Evolutionary conservation across 1,140 invertebrate species (phyloP).

Genomic region (Phthorimaea operculella): DNA sequence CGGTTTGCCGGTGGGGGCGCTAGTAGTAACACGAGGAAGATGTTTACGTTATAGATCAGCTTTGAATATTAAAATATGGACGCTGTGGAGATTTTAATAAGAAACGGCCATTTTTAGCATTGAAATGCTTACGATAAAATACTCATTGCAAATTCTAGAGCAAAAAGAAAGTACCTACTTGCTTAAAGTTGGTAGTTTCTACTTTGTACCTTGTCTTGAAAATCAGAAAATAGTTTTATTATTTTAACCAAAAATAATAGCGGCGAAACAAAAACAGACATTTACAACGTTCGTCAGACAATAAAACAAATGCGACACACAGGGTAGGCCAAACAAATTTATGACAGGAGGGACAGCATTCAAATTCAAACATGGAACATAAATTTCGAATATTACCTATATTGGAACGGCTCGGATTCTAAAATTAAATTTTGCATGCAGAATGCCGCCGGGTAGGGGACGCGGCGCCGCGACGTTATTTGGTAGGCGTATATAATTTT

Average conservation of each 20-base stretch:
- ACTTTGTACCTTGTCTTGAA: too few species aligned
- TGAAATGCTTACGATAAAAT: too few species aligned
- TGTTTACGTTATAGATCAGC: too few species aligned
- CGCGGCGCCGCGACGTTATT: constrained; percentile 36
- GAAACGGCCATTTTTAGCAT: too few species aligned
- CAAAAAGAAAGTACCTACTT: too few species aligned
- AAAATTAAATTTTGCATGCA: constrained; percentile 68
- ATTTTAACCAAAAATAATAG: too few species aligned
- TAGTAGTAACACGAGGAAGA: too few species aligned
- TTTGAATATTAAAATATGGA: too few species aligned
- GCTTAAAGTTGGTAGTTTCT: too few species aligned
- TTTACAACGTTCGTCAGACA: not conserved
- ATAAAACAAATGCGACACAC: constrained; percentile 23
- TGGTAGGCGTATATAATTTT: constrained; percentile 68
- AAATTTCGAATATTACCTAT: constrained; percentile 67
- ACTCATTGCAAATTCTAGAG: too few species aligned
- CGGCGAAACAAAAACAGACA: not conserved
- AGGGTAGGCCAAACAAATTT: constrained; percentile 36
- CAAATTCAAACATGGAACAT: constrained; percentile 61
- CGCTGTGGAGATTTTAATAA: too few species aligned
- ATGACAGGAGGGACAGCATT: constrained; percentile 47
- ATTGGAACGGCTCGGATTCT: constrained; percentile 60
- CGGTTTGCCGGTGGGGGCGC: not conserved
- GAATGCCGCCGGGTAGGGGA: constrained; percentile 48
- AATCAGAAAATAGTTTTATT: too few species aligned